phyloP scores from a whole-genome alignment of 1,140 invertebrate genomes.

The Dufourea novaeangliae region DNA sequence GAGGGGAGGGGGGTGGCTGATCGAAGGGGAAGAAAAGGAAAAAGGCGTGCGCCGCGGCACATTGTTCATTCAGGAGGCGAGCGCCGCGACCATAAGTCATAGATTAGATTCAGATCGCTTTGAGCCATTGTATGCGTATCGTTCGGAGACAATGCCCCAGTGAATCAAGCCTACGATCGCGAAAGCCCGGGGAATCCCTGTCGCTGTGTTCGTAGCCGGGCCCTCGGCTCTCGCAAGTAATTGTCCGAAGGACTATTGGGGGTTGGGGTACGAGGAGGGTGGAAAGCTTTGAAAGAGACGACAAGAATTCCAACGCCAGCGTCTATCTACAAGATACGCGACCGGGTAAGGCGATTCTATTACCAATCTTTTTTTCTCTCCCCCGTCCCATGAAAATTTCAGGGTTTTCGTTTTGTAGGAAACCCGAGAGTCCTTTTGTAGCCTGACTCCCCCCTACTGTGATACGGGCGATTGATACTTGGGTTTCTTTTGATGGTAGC shows the following conservation, averaged over 20 bases:
- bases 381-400: too few species aligned
- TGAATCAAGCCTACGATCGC: conserved; percentile 69
- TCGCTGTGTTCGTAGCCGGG: conserved; percentile 9
- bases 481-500: too few species aligned
- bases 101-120: conserved; percentile 74
- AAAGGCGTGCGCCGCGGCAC: conserved; percentile 39
- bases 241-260: conserved; percentile 43
- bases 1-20: background rate
- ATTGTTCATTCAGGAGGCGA: conserved; percentile 70
- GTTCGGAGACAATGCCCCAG: conserved; percentile 69
- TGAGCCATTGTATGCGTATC: conserved; percentile 73
- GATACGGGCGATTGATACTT: too few species aligned
- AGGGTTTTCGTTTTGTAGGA: too few species aligned
- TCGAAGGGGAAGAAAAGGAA: conserved; percentile 39
- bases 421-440: too few species aligned
- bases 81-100: conserved; percentile 68
- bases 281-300: conserved; percentile 39
- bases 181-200: conserved; percentile 59
- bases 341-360: conserved; percentile 27
- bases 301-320: conserved; percentile 44
- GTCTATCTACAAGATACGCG: conserved; percentile 22
- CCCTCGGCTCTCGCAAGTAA: conserved; percentile 48
- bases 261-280: background rate
- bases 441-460: too few species aligned
- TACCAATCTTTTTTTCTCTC: background rate